Conservation (phyloP, 2,888 invertebrate genomes). For the Napeogenes inachia region DNA sequence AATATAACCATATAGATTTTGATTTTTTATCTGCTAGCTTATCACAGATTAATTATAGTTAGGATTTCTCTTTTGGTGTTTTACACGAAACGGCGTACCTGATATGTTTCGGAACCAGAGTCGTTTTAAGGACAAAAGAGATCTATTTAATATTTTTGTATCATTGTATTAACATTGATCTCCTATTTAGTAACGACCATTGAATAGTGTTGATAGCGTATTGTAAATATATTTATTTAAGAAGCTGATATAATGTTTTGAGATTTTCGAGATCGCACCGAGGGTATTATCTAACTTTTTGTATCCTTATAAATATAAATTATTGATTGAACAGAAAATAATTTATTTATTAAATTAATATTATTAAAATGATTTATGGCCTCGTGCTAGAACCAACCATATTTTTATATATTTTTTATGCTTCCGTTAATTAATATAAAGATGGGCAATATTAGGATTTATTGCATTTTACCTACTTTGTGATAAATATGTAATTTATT, state of each 20-base stretch:
- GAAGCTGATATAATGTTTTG: no score
- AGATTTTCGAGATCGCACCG: no score
- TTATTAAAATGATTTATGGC: not conserved
- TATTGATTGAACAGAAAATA: no score
- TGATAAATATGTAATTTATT: slow-evolving; percentile 40
- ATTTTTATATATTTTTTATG: slow-evolving; percentile 2
- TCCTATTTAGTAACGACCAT: slow-evolving; percentile 29
- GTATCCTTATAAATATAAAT: no score
- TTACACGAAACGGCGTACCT: slow-evolving; percentile 38
- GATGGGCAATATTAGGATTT: slow-evolving; percentile 18
- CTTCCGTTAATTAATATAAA: slow-evolving; percentile 2
- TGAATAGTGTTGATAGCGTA: not conserved
- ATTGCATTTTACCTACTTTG: slow-evolving; percentile 36
- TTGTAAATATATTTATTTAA: not conserved
- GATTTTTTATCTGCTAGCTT: not conserved
- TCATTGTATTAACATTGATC: slow-evolving; percentile 31
- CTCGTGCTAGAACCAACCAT: not conserved
- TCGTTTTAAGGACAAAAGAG: slow-evolving; percentile 9
- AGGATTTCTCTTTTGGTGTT: not conserved
- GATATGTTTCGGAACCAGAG: slow-evolving; percentile 31
- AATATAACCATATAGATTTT: not conserved
- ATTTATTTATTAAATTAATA: no score
- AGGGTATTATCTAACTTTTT: no score
- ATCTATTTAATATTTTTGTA: slow-evolving; percentile 37
- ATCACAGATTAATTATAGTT: not conserved